phyloP scores from a whole-genome alignment of 2,888 invertebrate species.

The Papilio protenor region DNA sequence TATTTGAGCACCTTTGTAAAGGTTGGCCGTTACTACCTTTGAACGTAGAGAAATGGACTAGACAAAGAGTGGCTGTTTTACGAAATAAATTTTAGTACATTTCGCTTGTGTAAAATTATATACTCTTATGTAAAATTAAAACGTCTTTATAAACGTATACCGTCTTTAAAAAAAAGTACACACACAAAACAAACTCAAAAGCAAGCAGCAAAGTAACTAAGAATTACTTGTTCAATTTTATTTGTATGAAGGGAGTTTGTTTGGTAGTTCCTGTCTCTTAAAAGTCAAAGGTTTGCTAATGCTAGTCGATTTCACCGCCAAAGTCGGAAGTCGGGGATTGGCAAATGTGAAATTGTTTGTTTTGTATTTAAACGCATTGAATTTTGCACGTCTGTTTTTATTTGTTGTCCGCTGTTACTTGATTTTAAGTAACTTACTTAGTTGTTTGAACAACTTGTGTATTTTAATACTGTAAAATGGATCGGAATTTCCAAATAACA shows the following conservation, averaged over 20 bases:
- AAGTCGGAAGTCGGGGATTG: constrained; percentile 42
- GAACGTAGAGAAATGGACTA: not conserved
- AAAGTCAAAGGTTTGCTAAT: constrained; percentile 5
- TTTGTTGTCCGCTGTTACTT: constrained; percentile 7
- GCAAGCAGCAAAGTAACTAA: not conserved
- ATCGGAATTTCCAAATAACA: not conserved
- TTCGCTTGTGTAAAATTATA: not conserved
- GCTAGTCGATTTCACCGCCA: constrained; percentile 45
- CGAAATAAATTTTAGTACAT: not conserved
- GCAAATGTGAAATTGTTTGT: constrained; percentile 44
- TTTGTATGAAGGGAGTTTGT: not conserved
- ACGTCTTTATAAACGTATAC: not conserved
- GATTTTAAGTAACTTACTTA: constrained; percentile 7
- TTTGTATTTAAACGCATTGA: constrained; percentile 36
- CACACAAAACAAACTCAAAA: not conserved
- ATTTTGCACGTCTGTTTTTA: constrained; percentile 23
- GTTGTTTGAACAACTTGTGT: not conserved
- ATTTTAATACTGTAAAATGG: not conserved
- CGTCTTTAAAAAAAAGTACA: not conserved
- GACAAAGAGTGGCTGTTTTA: not conserved
- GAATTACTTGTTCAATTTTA: not conserved
- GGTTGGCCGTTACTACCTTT: constrained; percentile 35
- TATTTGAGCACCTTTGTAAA: constrained; percentile 70
- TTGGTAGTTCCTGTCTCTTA: not conserved
- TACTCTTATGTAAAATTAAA: not conserved